Evolutionary conservation across 2,888 invertebrate genomes (phyloP).

Genomic region (Erynnis tages): DNA sequence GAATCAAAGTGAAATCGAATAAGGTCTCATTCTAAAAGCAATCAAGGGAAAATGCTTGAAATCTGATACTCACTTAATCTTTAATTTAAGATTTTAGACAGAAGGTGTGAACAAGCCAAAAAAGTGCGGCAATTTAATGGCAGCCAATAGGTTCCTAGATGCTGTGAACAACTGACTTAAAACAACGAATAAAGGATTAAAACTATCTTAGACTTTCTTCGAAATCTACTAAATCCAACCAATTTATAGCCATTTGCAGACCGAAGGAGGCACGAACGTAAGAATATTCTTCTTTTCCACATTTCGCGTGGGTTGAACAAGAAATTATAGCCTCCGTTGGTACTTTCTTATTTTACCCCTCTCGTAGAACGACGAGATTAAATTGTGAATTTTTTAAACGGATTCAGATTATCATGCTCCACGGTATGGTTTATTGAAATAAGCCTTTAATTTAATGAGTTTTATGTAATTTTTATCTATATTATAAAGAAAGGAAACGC

Average conservation of each 20-base stretch:
- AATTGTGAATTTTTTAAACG: constrained; percentile 17
- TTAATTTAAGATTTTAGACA: background rate
- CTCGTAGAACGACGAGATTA: constrained; percentile 11
- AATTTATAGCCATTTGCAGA: background rate
- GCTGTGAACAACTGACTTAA: too few species aligned
- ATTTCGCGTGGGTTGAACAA: background rate
- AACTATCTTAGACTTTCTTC: background rate
- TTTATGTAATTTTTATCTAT: background rate
- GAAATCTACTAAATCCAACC: background rate
- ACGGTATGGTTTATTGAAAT: constrained; percentile 1
- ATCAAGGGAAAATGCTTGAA: constrained; percentile 4
- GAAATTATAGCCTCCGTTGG: constrained; percentile 10
- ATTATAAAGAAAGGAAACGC: too few species aligned
- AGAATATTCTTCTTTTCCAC: background rate
- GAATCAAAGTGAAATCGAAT: constrained; percentile 14
- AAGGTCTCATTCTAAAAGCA: constrained; percentile 7
- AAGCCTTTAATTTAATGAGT: background rate
- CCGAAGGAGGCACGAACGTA: background rate
- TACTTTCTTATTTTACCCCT: constrained; percentile 13
- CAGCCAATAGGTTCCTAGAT: too few species aligned
- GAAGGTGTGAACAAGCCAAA: too few species aligned
- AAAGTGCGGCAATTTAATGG: too few species aligned
- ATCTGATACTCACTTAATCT: background rate
- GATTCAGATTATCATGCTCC: background rate
- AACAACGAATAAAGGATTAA: too few species aligned